Evolutionary conservation across 1,140 invertebrate species (phyloP), one percentile per base, ranked within the genome.

Genomic region (Macrosteles quadrilineatus): DNA sequence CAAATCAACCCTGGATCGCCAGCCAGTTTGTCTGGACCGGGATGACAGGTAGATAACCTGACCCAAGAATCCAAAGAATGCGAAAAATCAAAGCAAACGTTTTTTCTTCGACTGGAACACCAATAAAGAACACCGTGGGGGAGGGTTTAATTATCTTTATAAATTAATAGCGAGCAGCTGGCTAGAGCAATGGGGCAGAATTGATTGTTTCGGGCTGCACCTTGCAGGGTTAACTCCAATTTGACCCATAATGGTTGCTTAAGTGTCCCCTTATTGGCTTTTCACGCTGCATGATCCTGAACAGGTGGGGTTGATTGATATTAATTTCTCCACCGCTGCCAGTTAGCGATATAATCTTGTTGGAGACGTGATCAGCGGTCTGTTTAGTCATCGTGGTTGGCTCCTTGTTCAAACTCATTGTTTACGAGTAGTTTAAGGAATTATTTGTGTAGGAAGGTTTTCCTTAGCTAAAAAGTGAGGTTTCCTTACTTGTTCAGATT

Each of bases 101-200:
- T 59, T 59, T 59, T 27, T 59, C n/a, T n/a, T n/a, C n/a, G 55
- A 59, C 11, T 27, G 25, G 4, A 25, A 59, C 55, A 29, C 55
- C 27, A 59, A 59, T 59, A 59, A 59, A 59, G 55, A 23, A 36
- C 32, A 4, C 21, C n/a, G 55, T 14, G 55, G 55, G 55, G 55
- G 47, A 9, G 47, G 9, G 25, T 59, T 59, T 59, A 59, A 59
- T 59, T 59, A 59, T 59, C 55, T 59, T 59, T 59, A 59, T n/a
- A n/a, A n/a, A n/a, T 59, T 59, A 59, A 59, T 59, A 59, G 55
- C 25, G 9, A 29, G n/a, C 55, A 59, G 55, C 55, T 59, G 55
- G 55, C 55, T n/a, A 14, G 32, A 14, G 32, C 55, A 59, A 59
- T 59, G 25, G 55, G 55, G 55, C 25, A 30, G 55, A 59, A 59